Evolutionary conservation across 2,888 invertebrate genomes (phyloP), one percentile per base, ranked within the genome.

Genomic region (Athalia circularis): DNA sequence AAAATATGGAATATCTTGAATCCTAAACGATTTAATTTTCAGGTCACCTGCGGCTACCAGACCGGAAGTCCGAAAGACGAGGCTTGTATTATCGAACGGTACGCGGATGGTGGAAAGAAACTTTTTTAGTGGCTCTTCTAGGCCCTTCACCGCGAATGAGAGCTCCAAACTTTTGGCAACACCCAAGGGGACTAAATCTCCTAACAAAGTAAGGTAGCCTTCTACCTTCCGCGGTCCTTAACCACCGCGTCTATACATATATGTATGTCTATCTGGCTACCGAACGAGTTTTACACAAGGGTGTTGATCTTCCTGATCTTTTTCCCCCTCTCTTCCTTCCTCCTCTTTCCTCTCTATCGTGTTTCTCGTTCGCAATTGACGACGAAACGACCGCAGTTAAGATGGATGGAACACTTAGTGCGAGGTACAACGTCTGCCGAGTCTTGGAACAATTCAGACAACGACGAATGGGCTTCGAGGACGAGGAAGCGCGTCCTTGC

Each of bases 191-290:
- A 59, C 72, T 45, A 15, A 29, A 52, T 45, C 72, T 47, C 47
- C 72, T 59, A 59, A 15, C 59, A 72, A 72, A 72, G 72, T 72
- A 72, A 72, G 72, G 72, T 72, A 59, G 68, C 54, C 68, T 52
- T 9, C 3, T 15, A 4, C 11, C 7, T 54, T 43, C 11, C 15
- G 52, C 5, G 43, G 29, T 29, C 29, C 29, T 29, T 29, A 29
- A 29, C 29, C 29, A 29, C 29, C 29, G 29, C 8, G 54, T 4
- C 15, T 15, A 13, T 62, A 13, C 13, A 62, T 11, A 13, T 54
- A 8, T 54, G 9, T 11, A 54, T 54, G 54, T 8, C 29, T 29
- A 29, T 29, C 29, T 29, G 29, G 1, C 1, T 29, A 29, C 29
- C 29, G 29, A 29, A 29, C 29, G 29, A 29, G 29, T 29, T 29